Evolutionary conservation across 2,113 vertebrate genomes (phyloP), one percentile per base, ranked within the genome.

Genomic region (Turdus rufiventris): DNA sequence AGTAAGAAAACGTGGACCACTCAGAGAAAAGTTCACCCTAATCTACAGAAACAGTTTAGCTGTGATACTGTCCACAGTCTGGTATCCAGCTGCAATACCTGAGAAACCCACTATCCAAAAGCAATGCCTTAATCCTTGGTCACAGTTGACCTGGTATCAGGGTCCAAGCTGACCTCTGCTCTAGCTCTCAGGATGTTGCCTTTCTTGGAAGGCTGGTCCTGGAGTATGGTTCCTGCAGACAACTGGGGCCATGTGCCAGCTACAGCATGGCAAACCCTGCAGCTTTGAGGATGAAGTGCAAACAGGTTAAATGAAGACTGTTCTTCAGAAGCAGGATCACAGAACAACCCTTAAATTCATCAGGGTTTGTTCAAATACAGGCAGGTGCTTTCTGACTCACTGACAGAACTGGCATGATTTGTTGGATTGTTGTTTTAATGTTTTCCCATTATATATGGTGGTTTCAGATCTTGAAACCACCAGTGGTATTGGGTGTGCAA

Each of bases 1-100:
- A 31, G 14, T n/a, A 66, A 54, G 33, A 33, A 82, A 53, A 54
- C 0, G 0, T 14, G 14, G 42, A 43, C 28, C 4, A 31, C 8
- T 31, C 6, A 18, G 57, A 54, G 43, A 31, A 61, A 62, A 84
- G 8, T 21, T 86, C 38, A 42, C 25, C 14, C 21, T 50, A 14
- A 54, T 23, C 31, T 42, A 26, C 0, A 4, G 28, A 67, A 57
- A 25, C 0, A 1, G 9, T 50, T 50, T 33, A 45, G 18, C 36
- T 68, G 25, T 47, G 42, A 29, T 28, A 42, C 42, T 47, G 38
- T 53, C 57, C 24, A 20, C 18, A 43, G 19, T 43, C 48, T 71
- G 24, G 38, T 38, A 65, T 45, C 17, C 47, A 57, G 42, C 26
- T 86, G 76, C 17, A 14, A 14, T 40, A 61, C 14, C 18, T 20